Percentiles rank a stretch among this genome's conserved stretches.
Conservation (phyloP, 1,140 invertebrate species). For the Melipona quadrifasciata region DNA sequence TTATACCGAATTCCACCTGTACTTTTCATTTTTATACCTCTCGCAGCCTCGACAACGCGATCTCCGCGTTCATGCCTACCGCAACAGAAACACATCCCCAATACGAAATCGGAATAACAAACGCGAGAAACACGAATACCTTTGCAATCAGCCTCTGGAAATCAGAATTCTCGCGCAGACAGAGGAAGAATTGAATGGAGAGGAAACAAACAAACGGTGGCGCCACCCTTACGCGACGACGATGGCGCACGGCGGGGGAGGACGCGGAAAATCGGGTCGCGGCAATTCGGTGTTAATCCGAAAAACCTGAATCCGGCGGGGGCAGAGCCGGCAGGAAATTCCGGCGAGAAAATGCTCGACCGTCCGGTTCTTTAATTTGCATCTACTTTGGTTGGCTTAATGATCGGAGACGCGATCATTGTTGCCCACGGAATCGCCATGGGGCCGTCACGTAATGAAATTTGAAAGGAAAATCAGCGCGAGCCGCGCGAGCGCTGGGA, state of each 20-base stretch:
- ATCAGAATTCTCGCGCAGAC: neutral
- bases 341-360: conserved; percentile 21
- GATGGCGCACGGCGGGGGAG: too few relatives aligned
- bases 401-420: conserved; percentile 45
- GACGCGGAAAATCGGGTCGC: conserved; percentile 2
- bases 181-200: neutral
- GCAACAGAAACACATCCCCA: neutral
- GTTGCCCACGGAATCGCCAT: conserved; percentile 48
- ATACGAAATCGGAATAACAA: neutral
- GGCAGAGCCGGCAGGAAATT: neutral
- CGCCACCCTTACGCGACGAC: neutral
- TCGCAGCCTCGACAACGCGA: neutral
- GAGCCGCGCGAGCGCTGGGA: neutral
- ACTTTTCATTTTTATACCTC: neutral
- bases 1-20: neutral
- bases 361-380: conserved; percentile 47
- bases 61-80: neutral
- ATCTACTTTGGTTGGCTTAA: conserved; percentile 52
- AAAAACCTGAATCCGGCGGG: neutral
- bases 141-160: neutral
- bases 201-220: neutral
- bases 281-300: neutral
- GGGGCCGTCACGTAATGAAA: conserved; percentile 60
- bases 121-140: neutral
- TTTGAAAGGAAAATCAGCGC: conserved; percentile 64